Percentiles rank a stretch among this genome's conserved stretches.
Evolutionary conservation across 2,113 vertebrate species (phyloP).

Genomic region (Ophiodon elongatus): DNA sequence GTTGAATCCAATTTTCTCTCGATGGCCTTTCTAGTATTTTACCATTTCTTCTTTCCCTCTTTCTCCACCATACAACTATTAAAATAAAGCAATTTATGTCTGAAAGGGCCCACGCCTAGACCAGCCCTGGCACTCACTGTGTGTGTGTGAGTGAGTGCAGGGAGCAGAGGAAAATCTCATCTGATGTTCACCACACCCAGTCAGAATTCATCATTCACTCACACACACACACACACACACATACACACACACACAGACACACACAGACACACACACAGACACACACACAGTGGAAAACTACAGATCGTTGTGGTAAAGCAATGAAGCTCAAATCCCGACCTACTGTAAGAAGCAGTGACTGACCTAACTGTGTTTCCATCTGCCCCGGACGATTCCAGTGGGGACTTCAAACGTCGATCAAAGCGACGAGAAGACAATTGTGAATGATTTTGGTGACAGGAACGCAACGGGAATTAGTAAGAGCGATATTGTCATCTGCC

Average conservation of each 20-base stretch:
- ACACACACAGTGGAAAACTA: slow-evolving; percentile 78
- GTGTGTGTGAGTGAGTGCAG: slow-evolving; percentile 54
- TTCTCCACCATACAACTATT: slow-evolving; percentile 78
- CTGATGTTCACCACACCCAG: slow-evolving; percentile 83
- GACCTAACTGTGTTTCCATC: slow-evolving; percentile 71
- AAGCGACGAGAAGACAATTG: slow-evolving; percentile 11
- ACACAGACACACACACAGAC: slow-evolving; percentile 15
- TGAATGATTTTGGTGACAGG: slow-evolving; percentile 6
- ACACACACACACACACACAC: slow-evolving; percentile 40
- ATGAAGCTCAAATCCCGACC: slow-evolving; percentile 68
- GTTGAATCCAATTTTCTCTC: slow-evolving; percentile 59
- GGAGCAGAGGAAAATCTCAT: slow-evolving; percentile 83
- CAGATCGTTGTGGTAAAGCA: slow-evolving; percentile 75
- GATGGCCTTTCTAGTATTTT: slow-evolving; percentile 58
- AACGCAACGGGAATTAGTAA: neutral
- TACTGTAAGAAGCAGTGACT: slow-evolving; percentile 53
- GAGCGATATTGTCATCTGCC: neutral
- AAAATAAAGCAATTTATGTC: slow-evolving; percentile 84
- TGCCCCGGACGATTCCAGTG: slow-evolving; percentile 13
- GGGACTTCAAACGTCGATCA: slow-evolving; percentile 24
- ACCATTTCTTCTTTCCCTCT: slow-evolving; percentile 48
- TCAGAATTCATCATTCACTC: slow-evolving; percentile 76
- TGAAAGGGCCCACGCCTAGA: slow-evolving; percentile 82
- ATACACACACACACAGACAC: slow-evolving; percentile 37
- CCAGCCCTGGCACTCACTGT: slow-evolving; percentile 71